Evolutionary conservation across 2,888 invertebrate genomes (phyloP).

Genomic region (Eulithis prunata): DNA sequence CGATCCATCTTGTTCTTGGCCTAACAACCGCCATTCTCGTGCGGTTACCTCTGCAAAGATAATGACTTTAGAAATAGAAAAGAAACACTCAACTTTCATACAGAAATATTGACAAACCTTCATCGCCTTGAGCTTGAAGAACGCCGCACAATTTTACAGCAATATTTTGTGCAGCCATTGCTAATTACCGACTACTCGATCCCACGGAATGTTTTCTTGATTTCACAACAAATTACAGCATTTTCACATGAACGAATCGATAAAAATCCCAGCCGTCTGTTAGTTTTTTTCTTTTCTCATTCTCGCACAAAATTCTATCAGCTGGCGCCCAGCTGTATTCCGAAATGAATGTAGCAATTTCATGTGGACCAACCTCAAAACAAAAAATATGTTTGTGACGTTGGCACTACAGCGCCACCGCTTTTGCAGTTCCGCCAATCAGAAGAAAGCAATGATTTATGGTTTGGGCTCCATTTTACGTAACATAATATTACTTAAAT

Average conservation of each 20-base stretch:
- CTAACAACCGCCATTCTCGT: slow-evolving; percentile 91
- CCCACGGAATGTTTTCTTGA: slow-evolving; percentile 52
- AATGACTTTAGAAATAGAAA: slow-evolving; percentile 8
- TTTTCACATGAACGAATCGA: slow-evolving; percentile 50
- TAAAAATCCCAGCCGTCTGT: slow-evolving; percentile 26
- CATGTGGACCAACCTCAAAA: slow-evolving; percentile 56
- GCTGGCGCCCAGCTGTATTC: slow-evolving; percentile 80
- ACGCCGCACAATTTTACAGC: slow-evolving; percentile 85
- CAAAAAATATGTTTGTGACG: slow-evolving; percentile 35
- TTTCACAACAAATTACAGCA: slow-evolving; percentile 45
- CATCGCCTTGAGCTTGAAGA: slow-evolving; percentile 74
- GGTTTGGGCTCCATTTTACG: slow-evolving; percentile 52
- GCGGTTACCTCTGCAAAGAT: slow-evolving; percentile 83
- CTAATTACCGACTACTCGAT: slow-evolving; percentile 34
- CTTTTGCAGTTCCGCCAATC: slow-evolving; percentile 60
- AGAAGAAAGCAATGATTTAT: slow-evolving; percentile 49
- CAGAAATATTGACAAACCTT: slow-evolving; percentile 65
- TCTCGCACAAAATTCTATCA: slow-evolving; percentile 70
- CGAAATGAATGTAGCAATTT: slow-evolving; percentile 60
- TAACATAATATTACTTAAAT: background rate
- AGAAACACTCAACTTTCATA: slow-evolving; percentile 18
- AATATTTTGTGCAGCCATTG: slow-evolving; percentile 80
- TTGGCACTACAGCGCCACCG: slow-evolving; percentile 50
- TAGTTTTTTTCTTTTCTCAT: slow-evolving; percentile 60
- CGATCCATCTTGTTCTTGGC: slow-evolving; percentile 91